Percentiles rank a stretch among this genome's conserved stretches.
Conservation (phyloP, 2,113 vertebrate genomes). For the Podarcis muralis region DNA sequence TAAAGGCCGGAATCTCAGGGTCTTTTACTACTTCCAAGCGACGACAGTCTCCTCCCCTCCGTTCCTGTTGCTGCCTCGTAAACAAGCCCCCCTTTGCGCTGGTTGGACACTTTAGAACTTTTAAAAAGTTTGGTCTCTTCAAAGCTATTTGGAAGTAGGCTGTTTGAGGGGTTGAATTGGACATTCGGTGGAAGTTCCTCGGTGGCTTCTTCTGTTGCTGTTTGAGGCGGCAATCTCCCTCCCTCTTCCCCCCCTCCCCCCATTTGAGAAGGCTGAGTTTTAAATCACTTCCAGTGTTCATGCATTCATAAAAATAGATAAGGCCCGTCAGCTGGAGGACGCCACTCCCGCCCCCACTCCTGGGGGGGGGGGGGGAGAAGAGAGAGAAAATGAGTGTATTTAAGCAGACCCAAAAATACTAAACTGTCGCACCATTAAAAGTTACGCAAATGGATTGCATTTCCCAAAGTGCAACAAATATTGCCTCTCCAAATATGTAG, state of each 20-base stretch:
- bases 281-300: conserved; percentile 59
- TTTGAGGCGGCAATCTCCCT: neutral
- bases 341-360: neutral
- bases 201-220: neutral
- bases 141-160: conserved; percentile 13
- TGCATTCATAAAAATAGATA: conserved; percentile 66
- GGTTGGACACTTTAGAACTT: neutral
- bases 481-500: conserved; percentile 53
- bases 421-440: conserved; percentile 66
- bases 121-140: conserved; percentile 13
- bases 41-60: neutral
- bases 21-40: conserved; percentile 7
- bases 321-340: conserved; percentile 20
- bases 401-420: conserved; percentile 70
- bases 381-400: conserved; percentile 67
- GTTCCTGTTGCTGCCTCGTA: neutral
- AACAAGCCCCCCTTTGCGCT: neutral
- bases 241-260: accelerated
- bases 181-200: neutral
- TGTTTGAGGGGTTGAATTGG: conserved; percentile 1
- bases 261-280: conserved; percentile 44
- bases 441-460: conserved; percentile 52
- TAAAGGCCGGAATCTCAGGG: conserved; percentile 7
- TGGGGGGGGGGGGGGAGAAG: no score
- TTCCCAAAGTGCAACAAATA: conserved; percentile 54